phyloP scores from a whole-genome alignment of 1,140 invertebrate species.

The Lepidurus couesii region DNA sequence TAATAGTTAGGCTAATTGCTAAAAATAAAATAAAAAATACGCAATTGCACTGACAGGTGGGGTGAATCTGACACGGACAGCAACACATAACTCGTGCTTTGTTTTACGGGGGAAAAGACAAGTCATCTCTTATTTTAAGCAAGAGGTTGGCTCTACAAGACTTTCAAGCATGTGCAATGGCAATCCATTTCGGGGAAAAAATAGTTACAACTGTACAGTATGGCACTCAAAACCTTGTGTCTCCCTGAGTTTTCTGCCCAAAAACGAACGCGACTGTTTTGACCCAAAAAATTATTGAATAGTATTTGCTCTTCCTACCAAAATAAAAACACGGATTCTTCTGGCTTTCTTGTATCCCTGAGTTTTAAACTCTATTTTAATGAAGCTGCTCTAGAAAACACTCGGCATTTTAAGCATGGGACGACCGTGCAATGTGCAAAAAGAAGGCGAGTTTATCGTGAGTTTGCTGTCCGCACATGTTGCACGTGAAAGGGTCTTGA shows the following conservation, averaged over 20 bases:
- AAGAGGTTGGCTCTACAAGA: background rate
- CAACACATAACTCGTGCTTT: background rate
- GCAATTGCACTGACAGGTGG: slow-evolving; percentile 18
- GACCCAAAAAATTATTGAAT: background rate
- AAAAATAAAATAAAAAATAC: background rate
- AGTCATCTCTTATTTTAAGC: too few species aligned
- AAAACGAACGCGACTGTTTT: background rate
- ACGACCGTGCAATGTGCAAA: slow-evolving; percentile 76
- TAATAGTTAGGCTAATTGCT: background rate
- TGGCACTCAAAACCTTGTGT: background rate
- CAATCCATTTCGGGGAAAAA: background rate
- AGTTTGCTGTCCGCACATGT: slow-evolving; percentile 81
- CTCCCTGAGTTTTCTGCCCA: background rate
- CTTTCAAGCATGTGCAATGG: background rate
- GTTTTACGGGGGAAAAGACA: too few species aligned
- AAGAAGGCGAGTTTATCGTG: slow-evolving; percentile 81
- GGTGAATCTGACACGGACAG: background rate
- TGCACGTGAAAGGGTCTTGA: slow-evolving; percentile 86
- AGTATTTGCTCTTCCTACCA: background rate
- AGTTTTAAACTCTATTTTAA: background rate
- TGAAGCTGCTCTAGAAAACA: background rate
- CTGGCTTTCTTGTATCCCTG: slow-evolving; percentile 21
- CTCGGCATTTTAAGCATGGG: slow-evolving; percentile 53
- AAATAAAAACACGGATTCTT: background rate
- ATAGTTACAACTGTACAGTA: background rate